Evolutionary conservation across 2,797 vertebrate genomes (phyloP).

Genomic region (Tympanoctomys barrerae): DNA sequence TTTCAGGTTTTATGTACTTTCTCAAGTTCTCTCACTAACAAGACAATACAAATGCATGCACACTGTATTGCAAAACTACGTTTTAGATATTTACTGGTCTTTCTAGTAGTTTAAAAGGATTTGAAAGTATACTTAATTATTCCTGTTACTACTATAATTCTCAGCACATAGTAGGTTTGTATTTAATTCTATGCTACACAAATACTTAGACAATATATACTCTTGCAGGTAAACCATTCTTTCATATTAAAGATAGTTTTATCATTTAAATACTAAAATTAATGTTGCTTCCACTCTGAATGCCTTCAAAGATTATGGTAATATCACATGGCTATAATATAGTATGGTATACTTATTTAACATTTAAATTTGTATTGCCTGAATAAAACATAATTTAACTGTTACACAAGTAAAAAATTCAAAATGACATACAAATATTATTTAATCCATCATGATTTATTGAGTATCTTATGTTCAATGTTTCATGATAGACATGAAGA

Average conservation of each 20-base stretch:
- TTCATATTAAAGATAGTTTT: conserved; percentile 13
- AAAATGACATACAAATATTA: conserved; percentile 5
- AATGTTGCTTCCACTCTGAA: not conserved
- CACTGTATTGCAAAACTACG: not conserved
- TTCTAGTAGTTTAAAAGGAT: conserved; percentile 17
- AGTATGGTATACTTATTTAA: not conserved
- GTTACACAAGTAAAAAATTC: conserved; percentile 44
- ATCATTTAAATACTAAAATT: not conserved
- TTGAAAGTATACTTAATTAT: conserved; percentile 34
- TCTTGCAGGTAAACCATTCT: not conserved
- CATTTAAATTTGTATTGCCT: conserved; percentile 23
- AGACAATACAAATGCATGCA: too few relatives aligned
- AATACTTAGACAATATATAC: not conserved
- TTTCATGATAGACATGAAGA: not conserved
- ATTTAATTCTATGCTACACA: not conserved
- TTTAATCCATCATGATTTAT: not conserved
- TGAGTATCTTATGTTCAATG: not conserved
- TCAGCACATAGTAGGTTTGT: not conserved
- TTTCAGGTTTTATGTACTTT: too few relatives aligned
- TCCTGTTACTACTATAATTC: not conserved
- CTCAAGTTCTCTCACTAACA: too few relatives aligned
- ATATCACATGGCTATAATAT: not conserved
- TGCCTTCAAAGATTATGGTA: not conserved
- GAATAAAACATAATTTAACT: conserved; percentile 53
- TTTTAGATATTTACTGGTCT: conserved; percentile 32